phyloP scores from a whole-genome alignment of 2,113 vertebrate species.

The Sardina pilchardus region DNA sequence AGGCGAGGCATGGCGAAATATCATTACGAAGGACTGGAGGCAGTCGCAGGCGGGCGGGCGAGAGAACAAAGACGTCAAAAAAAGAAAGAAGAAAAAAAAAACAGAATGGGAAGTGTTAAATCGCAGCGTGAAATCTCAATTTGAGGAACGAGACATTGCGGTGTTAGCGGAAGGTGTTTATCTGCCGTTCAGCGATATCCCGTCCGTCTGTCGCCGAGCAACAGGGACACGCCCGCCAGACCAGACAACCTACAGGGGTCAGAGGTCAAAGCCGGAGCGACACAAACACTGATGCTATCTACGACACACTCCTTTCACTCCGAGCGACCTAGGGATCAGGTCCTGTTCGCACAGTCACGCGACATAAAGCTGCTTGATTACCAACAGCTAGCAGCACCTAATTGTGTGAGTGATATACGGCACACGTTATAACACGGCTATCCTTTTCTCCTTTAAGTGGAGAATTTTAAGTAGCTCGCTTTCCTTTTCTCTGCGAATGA shows the following conservation, averaged over 20 bases:
- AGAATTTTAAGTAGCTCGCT: not conserved
- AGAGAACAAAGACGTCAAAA: not conserved
- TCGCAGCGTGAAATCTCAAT: constrained; percentile 59
- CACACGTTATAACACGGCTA: constrained; percentile 27
- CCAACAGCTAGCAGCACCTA: constrained; percentile 50
- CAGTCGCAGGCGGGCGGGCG: not conserved
- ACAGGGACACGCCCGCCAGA: not conserved
- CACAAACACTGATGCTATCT: not conserved
- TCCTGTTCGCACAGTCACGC: constrained; percentile 30
- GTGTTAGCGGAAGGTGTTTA: constrained; percentile 31
- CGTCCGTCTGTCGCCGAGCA: not conserved
- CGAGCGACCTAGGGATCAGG: constrained; percentile 19
- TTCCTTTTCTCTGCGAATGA: not conserved
- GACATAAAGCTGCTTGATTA: constrained; percentile 60
- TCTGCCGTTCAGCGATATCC: not conserved
- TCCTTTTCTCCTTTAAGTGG: not conserved
- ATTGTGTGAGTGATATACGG: constrained; percentile 60
- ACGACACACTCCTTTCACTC: not conserved
- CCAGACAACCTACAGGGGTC: not conserved
- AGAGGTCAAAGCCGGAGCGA: constrained; percentile 30
- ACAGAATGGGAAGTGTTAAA: constrained; percentile 42
- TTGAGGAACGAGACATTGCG: constrained; percentile 46
- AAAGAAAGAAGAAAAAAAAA: not conserved
- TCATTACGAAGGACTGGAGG: not conserved
- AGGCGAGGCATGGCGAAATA: not conserved